These are phyloP conservation scores for Urocolius indicus DNA, from an alignment of 2,113 vertebrate species.

Conservation along the genomic window DNA sequence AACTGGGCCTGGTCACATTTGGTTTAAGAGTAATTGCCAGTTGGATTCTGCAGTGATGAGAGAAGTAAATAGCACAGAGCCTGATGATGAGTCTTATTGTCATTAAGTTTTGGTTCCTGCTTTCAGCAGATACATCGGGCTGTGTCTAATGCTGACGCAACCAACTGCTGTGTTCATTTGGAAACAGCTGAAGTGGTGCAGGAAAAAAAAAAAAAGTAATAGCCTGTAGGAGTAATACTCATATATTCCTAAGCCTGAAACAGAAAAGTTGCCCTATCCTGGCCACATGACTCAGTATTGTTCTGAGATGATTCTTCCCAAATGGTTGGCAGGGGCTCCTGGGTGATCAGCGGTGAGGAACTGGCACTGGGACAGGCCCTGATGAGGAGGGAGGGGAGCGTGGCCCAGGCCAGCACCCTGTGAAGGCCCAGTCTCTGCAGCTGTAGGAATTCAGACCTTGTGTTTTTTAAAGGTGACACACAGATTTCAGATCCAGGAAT, in stretches of 20 bases:
- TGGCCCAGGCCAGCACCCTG: not conserved
- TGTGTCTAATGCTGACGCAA: not conserved
- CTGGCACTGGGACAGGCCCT: not conserved
- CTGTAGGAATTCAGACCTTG: not conserved
- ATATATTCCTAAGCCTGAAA: not conserved
- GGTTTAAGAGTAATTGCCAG: not conserved
- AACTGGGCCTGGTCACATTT: not conserved
- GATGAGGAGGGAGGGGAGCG: not conserved
- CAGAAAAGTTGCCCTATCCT: not conserved
- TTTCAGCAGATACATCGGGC: not conserved
- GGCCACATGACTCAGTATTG: rapidly evolving
- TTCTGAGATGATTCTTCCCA: not conserved
- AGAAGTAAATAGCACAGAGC: not conserved
- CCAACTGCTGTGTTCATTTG: not conserved
- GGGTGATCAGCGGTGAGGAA: no score
- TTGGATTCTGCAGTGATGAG: not conserved
- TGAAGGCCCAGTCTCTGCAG: not conserved
- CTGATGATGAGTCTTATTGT: not conserved
- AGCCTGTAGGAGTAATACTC: not conserved
- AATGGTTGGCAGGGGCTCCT: not conserved
- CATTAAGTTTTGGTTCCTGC: not conserved
- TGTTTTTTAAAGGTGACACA: not conserved
- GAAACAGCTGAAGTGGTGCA: not conserved
- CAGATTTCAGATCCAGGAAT: not conserved
- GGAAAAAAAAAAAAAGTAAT: not conserved